These are phyloP conservation scores for Cylas formicarius DNA, from an alignment of 1,140 invertebrate species.

Conservation along the genomic window DNA sequence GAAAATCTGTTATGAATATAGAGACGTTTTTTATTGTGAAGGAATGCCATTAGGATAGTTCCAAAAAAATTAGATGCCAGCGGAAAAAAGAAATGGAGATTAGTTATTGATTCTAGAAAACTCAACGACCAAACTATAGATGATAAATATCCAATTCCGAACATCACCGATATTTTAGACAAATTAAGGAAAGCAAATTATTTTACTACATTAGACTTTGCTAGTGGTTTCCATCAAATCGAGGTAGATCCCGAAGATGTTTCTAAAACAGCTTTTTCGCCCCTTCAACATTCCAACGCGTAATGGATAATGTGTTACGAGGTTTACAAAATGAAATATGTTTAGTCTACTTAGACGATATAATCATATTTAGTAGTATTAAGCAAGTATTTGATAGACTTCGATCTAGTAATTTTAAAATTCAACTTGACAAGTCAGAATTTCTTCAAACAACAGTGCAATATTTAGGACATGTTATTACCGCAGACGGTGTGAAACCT, in stretches of 20 bases:
- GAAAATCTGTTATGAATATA: too few species aligned
- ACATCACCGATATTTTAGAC: conserved; percentile 40
- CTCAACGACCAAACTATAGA: conserved; percentile 39
- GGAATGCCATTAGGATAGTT: too few species aligned
- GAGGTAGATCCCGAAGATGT: conserved; percentile 15
- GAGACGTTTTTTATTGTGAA: too few species aligned
- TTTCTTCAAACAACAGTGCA: neutral
- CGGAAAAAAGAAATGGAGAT: conserved; percentile 32
- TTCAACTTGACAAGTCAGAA: conserved; percentile 6
- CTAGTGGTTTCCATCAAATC: conserved; percentile 13
- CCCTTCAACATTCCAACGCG: conserved; percentile 10
- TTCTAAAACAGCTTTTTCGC: conserved; percentile 39
- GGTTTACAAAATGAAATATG: conserved; percentile 9
- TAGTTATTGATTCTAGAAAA: conserved; percentile 42
- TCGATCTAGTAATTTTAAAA: conserved; percentile 7
- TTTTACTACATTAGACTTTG: conserved; percentile 42
- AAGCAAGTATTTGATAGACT: conserved; percentile 7
- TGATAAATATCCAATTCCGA: conserved; percentile 47
- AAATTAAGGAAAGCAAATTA: conserved; percentile 32
- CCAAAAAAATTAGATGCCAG: too few species aligned
- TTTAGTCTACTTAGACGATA: conserved; percentile 11
- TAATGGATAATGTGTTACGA: conserved; percentile 14
- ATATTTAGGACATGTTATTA: conserved; percentile 8
- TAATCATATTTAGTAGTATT: conserved; percentile 3
- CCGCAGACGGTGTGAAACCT: conserved; percentile 5